phyloP scores from a whole-genome alignment of 2,797 vertebrate genomes.

The Sebastes cheni region DNA sequence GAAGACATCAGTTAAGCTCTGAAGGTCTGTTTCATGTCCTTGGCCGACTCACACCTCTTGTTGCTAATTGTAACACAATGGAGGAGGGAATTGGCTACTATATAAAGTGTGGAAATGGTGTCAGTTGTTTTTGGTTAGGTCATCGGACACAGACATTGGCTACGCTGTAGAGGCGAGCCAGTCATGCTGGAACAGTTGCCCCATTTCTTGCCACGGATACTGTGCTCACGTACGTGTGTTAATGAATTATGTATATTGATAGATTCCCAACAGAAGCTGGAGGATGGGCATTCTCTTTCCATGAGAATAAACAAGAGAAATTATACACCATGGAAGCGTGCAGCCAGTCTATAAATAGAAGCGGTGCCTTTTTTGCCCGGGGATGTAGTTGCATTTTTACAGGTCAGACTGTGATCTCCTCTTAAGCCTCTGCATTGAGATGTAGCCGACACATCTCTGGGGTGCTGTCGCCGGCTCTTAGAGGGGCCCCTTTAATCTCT shows the following conservation, averaged over 20 bases:
- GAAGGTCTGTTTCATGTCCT: slow-evolving; percentile 19
- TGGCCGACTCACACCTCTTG: slow-evolving; percentile 11
- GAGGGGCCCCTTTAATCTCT: slow-evolving; percentile 38
- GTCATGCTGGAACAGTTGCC: slow-evolving; percentile 47
- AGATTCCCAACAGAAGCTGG: slow-evolving; percentile 68
- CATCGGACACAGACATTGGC: slow-evolving; percentile 28
- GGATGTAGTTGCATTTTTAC: slow-evolving; percentile 77
- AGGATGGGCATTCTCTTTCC: slow-evolving; percentile 62
- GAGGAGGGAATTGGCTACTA: slow-evolving; percentile 20
- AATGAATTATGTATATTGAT: slow-evolving; percentile 79
- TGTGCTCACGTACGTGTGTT: slow-evolving; percentile 42
- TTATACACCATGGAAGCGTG: slow-evolving; percentile 71
- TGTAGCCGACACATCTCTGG: slow-evolving; percentile 32
- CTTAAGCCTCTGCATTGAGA: slow-evolving; percentile 55
- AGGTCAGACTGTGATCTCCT: slow-evolving; percentile 74
- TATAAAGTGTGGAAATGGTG: slow-evolving; percentile 46
- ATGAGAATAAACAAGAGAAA: slow-evolving; percentile 81
- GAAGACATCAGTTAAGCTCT: slow-evolving; percentile 3
- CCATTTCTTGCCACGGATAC: slow-evolving; percentile 50
- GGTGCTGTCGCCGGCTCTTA: slow-evolving; percentile 16
- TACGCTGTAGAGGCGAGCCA: slow-evolving; percentile 30
- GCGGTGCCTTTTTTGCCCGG: slow-evolving; percentile 58
- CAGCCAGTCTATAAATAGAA: slow-evolving; percentile 79
- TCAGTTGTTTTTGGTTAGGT: slow-evolving; percentile 38
- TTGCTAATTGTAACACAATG: slow-evolving; percentile 21